phyloP scores from a whole-genome alignment of 2,888 invertebrate species.

The Microctonus hyperodae region DNA sequence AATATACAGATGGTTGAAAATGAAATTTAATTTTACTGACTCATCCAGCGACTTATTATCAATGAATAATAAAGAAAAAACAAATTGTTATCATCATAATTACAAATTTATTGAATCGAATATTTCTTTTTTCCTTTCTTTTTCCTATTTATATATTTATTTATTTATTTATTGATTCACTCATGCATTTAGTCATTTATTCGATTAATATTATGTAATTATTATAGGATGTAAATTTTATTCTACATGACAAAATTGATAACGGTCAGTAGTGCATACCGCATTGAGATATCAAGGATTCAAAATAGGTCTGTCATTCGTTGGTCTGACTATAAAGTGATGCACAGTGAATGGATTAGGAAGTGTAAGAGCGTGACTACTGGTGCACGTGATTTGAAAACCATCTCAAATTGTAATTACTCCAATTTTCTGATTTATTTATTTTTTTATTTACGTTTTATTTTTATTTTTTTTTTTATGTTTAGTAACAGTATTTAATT shows the following conservation, averaged over 20 bases:
- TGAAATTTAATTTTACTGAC: conserved; percentile 24
- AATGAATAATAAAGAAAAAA: background rate
- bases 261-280: background rate
- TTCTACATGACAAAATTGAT: background rate
- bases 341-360: background rate
- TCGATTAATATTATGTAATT: no score
- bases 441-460: background rate
- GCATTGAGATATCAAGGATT: background rate
- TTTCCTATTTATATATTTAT: background rate
- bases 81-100: background rate
- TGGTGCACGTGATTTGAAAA: background rate
- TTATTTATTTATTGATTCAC: background rate
- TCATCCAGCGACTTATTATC: background rate
- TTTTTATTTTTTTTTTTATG: background rate
- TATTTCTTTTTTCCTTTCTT: background rate
- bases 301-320: background rate
- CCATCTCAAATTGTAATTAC: background rate
- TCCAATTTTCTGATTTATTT: background rate
- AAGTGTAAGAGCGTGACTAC: background rate
- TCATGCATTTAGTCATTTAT: no score
- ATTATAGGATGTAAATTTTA: no score
- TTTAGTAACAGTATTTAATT: background rate
- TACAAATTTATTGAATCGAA: background rate
- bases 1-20: conserved; percentile 31
- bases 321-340: background rate